Percentiles rank a stretch among this genome's conserved stretches.
These are phyloP conservation scores for Parasteatoda tepidariorum DNA, from an alignment of 1,140 invertebrate species.

Conservation along the genomic window DNA sequence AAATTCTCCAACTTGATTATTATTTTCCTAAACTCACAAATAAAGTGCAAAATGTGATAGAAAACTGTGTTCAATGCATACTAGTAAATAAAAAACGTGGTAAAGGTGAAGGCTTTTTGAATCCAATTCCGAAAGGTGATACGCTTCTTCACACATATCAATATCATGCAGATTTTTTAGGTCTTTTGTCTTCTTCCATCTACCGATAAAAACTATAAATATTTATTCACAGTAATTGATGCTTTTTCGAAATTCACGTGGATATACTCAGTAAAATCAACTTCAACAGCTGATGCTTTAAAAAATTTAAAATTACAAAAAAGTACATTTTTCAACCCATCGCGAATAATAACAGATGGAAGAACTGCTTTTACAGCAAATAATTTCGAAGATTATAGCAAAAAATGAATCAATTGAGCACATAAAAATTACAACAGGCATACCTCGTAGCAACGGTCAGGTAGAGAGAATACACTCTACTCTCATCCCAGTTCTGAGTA, in stretches of 20 bases:
- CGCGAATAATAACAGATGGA: background rate
- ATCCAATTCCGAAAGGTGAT: background rate
- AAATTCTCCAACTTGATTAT: background rate
- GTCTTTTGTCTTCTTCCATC: background rate
- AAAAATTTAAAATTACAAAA: background rate
- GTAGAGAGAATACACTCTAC: slow-evolving; percentile 12
- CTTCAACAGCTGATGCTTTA: background rate
- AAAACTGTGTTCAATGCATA: slow-evolving; percentile 14
- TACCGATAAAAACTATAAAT: slow-evolving; percentile 13
- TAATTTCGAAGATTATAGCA: slow-evolving; percentile 32
- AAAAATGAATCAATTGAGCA: slow-evolving; percentile 60
- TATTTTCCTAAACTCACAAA: slow-evolving; percentile 3
- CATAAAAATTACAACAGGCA: slow-evolving; percentile 41
- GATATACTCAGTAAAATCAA: slow-evolving; percentile 12
- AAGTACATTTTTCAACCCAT: background rate
- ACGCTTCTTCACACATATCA: background rate
- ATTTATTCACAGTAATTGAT: slow-evolving; percentile 8
- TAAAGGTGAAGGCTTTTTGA: slow-evolving; percentile 1
- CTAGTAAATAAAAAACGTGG: background rate
- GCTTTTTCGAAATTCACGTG: slow-evolving; percentile 18
- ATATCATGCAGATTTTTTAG: slow-evolving; percentile 20
- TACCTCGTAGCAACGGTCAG: slow-evolving; percentile 32
- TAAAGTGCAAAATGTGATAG: background rate
- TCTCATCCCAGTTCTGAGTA: slow-evolving; percentile 22
- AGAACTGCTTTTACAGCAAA: slow-evolving; percentile 1